These are phyloP conservation scores for Terrapene triunguis DNA, from an alignment of 2,113 vertebrate genomes.

Conservation along the genomic window DNA sequence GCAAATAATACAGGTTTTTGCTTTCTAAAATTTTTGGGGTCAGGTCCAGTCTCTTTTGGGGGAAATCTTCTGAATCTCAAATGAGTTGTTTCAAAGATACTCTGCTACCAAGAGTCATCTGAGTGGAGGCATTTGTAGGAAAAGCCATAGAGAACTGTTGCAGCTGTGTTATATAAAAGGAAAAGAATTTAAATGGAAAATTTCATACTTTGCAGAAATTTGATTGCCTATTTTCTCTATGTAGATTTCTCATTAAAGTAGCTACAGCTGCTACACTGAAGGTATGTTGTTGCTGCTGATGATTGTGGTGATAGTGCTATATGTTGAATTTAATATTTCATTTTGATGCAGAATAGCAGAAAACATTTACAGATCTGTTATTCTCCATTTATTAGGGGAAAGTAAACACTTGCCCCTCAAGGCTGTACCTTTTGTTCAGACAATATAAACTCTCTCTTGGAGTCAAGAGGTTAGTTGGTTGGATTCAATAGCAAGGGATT, in stretches of 20 bases:
- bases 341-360: constrained; percentile 63
- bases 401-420: constrained; percentile 38
- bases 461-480: constrained; percentile 15
- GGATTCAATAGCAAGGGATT: constrained; percentile 26
- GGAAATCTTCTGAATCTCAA: constrained; percentile 61
- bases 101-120: constrained; percentile 44
- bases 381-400: constrained; percentile 55
- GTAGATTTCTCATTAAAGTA: constrained; percentile 80
- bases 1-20: not conserved
- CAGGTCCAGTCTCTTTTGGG: not conserved
- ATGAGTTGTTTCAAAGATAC: constrained; percentile 62
- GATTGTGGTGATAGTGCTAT: constrained; percentile 56
- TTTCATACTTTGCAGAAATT: constrained; percentile 82
- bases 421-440: constrained; percentile 49
- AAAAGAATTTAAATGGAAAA: constrained; percentile 82
- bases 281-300: constrained; percentile 72
- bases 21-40: constrained; percentile 4
- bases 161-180: constrained; percentile 85
- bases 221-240: constrained; percentile 86
- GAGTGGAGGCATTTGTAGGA: constrained; percentile 68
- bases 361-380: constrained; percentile 72
- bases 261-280: constrained; percentile 78
- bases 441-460: constrained; percentile 18
- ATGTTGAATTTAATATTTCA: constrained; percentile 63
- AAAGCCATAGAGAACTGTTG: constrained; percentile 74